phyloP scores from a whole-genome alignment of 2,113 vertebrate species.

The Pavo muticus region DNA sequence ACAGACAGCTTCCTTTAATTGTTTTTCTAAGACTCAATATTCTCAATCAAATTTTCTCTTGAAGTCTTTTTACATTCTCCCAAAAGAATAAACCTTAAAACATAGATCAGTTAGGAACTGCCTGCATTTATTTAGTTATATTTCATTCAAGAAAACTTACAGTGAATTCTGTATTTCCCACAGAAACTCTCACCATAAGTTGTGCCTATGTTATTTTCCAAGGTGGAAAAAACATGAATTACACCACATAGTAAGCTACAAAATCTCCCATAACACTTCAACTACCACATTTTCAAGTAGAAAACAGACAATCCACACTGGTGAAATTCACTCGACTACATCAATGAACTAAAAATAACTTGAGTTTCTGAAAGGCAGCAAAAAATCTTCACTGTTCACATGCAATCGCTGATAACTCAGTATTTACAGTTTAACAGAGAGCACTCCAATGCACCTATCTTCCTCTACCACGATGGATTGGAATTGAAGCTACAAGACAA shows the following conservation, averaged over 20 bases:
- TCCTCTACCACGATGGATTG: background rate
- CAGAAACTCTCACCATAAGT: background rate
- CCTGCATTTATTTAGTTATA: background rate
- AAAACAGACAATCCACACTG: background rate
- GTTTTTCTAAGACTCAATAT: background rate
- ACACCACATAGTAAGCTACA: background rate
- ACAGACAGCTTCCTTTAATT: background rate
- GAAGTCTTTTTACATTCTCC: background rate
- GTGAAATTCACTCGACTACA: background rate
- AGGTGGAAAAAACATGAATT: background rate
- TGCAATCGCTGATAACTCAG: accelerated
- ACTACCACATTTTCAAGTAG: background rate
- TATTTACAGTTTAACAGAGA: background rate
- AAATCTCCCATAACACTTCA: background rate
- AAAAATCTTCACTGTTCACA: background rate
- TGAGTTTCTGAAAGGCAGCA: background rate
- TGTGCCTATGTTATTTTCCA: background rate
- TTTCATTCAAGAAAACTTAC: background rate
- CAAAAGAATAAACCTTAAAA: background rate
- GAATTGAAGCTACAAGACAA: background rate
- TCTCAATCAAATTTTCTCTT: background rate
- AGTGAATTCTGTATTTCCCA: background rate
- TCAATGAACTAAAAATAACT: background rate
- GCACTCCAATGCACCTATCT: background rate
- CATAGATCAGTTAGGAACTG: background rate